Base-by-base conservation (phyloP, 64 coral and sea anemone genomes). In the Trachythela sp. region DNA sequence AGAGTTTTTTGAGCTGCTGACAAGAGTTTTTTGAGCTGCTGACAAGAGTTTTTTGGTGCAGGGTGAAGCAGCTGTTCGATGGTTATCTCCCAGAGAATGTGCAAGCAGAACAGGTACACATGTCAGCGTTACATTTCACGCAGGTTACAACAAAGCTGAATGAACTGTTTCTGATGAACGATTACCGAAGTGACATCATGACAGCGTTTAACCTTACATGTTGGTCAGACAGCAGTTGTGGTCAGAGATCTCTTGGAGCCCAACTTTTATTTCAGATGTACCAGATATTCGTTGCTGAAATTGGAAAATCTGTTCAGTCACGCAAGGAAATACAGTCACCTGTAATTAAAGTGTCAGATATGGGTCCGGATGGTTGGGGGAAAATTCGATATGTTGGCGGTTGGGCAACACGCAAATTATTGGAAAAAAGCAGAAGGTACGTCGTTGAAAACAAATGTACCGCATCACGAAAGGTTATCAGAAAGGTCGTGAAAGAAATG, bases 351-450 rank as follows among this genome's bases (percentile, higher is more conserved):
- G 85, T 87, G 29, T 26, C 43, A 9, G 31, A 52, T 27, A 87
- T 87, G 85, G 24, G 29, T 22, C 24, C 85, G 20, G 85, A 87
- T 54, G 85, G 85, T n/a, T 20, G 48, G 4, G 85, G 43, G 10
- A 58, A 87, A 54, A 59, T 87, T 33, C 48, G 48, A 87, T 54
- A 87, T 13, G 35, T 87, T 49, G 48, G 85, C 31, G 85, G 85
- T 20, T 87, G 52, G 85, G 85, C 29, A 9, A 52, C 38, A 34
- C 51, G 35, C 24, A 87, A 87, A 36, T 50, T 31, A 22, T 54
- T 87, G n/a, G 85, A 87, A 54, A 87, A 87, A 49, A 32, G 24
- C 27, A 13, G 48, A 38, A 51, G 38, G 32, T 87, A 87, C 33
- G 85, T 34, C 24, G 26, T 34, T 26, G 26, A 52, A 20, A 52